phyloP scores from a whole-genome alignment of 2,797 vertebrate genomes.

The Intellagama lesueurii region DNA sequence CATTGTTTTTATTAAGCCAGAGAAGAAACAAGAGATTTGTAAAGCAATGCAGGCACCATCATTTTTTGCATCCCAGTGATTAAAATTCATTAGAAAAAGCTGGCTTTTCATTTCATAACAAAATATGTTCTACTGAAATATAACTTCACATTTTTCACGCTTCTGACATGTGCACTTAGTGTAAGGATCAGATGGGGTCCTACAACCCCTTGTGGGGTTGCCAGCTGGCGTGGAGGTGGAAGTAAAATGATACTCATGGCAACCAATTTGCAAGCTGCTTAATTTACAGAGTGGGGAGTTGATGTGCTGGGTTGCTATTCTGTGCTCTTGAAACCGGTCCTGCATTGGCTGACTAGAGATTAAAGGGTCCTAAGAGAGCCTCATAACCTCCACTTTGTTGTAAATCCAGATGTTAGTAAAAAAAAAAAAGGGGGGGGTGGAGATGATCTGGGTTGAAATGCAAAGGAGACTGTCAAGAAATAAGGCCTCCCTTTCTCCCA shows the following conservation, averaged over 20 bases:
- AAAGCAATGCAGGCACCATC: constrained; percentile 41
- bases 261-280: not conserved
- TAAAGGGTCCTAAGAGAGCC: too few relatives aligned
- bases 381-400: too few relatives aligned
- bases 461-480: too few relatives aligned
- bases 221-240: too few relatives aligned
- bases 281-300: not conserved
- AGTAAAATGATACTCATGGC: not conserved
- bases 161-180: not conserved
- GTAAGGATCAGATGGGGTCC: not conserved
- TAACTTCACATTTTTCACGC: not conserved
- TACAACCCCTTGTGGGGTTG: too few relatives aligned
- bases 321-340: not conserved
- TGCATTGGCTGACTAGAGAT: not conserved
- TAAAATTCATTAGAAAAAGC: constrained; percentile 44
- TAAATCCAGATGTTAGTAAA: too few relatives aligned
- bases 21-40: constrained; percentile 29
- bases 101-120: not conserved
- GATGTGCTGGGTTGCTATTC: not conserved
- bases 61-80: constrained; percentile 46
- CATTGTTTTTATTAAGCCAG: not conserved
- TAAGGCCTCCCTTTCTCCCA: too few relatives aligned
- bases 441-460: too few relatives aligned
- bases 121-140: not conserved
- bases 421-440: too few relatives aligned